Evolutionary conservation across 2,113 vertebrate genomes (phyloP), one percentile per base, ranked within the genome.

Genomic region (Chelonoidis abingdonii): DNA sequence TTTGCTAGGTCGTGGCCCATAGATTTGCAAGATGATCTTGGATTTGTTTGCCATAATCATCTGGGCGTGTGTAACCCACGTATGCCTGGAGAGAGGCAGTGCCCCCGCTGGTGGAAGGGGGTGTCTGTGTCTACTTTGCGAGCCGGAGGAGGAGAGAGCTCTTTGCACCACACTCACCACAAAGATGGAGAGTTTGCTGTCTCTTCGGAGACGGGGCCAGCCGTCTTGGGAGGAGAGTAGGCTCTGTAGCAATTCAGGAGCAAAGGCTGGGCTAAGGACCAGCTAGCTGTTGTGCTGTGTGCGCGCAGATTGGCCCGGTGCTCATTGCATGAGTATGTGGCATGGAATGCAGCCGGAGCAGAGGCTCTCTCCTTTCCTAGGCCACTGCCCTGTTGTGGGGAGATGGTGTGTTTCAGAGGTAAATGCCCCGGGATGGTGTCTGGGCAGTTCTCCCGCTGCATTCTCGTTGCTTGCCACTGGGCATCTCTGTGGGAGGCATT

Each of bases 281-380:
- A 11, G 2, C 1, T 1, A 85, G 0, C 4, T 38, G 62, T 75
- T 0, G 0, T 13, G 27, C 52, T 0, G 0, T 14, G 49, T 0
- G 0, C 2, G 80, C 50, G 72, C 80, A 21, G 2, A 31, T 1
- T 65, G 57, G 83, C 80, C 49, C 0, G 1, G 6, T 4, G 6
- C 0, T 0, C 38, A 41, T 41, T 29, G 75, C 16, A 10, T 2
- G 8, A 16, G 78, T 16, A 53, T 29, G 31, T 21, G 87, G 11
- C 25, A 17, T 22, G 6, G 3, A 59, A 59, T 5, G 27, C 25
- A 29, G 27, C 57, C 11, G 17, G 57, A 59, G 5, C 27, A 12
- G 57, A 59, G 57, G 27, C 57, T 14, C 27, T 31, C 27, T 62
- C 57, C 13, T 13, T 29, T 62, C 57, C 57, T 62, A 62, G 57